phyloP scores from a whole-genome alignment of 2,797 vertebrate species.

The Poeciliopsis paucimaculata region DNA sequence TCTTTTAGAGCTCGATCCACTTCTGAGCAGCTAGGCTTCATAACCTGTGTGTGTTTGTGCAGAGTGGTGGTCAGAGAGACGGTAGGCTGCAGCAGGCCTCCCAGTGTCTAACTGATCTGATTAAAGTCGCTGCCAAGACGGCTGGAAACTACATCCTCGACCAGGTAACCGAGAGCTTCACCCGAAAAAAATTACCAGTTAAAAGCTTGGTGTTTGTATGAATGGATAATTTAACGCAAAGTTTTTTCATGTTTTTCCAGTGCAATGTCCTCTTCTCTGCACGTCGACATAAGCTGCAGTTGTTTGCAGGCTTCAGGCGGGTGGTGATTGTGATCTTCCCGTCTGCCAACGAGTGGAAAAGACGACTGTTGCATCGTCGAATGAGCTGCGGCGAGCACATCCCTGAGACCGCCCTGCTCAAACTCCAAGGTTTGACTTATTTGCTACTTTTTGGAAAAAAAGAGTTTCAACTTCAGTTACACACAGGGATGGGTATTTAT shows the following conservation, averaged over 20 bases:
- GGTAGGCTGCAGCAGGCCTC: conserved; percentile 86
- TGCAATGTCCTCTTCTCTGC: conserved; percentile 91
- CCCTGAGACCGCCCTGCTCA: conserved; percentile 87
- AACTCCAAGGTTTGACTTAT: conserved; percentile 86
- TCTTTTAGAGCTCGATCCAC: background rate
- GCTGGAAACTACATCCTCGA: conserved; percentile 91
- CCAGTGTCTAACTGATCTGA: conserved; percentile 88
- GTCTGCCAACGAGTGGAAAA: conserved; percentile 85
- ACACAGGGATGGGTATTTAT: background rate
- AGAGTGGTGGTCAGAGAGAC: conserved; percentile 77
- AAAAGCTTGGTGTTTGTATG: background rate
- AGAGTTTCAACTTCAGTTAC: no score
- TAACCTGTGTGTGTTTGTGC: conserved; percentile 27
- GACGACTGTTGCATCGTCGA: conserved; percentile 79
- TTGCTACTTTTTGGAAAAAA: background rate
- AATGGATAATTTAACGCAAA: background rate
- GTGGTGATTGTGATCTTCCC: conserved; percentile 86
- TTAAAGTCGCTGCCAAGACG: conserved; percentile 85
- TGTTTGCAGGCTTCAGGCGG: conserved; percentile 85
- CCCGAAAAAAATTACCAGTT: background rate
- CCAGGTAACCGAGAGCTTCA: conserved; percentile 79
- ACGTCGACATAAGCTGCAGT: conserved; percentile 86
- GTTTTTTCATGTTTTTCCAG: conserved; percentile 61
- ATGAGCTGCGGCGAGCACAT: conserved; percentile 78
- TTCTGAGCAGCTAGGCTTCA: conserved; percentile 8